phyloP scores from a whole-genome alignment of 2,113 vertebrate species.

The Felis chaus region DNA sequence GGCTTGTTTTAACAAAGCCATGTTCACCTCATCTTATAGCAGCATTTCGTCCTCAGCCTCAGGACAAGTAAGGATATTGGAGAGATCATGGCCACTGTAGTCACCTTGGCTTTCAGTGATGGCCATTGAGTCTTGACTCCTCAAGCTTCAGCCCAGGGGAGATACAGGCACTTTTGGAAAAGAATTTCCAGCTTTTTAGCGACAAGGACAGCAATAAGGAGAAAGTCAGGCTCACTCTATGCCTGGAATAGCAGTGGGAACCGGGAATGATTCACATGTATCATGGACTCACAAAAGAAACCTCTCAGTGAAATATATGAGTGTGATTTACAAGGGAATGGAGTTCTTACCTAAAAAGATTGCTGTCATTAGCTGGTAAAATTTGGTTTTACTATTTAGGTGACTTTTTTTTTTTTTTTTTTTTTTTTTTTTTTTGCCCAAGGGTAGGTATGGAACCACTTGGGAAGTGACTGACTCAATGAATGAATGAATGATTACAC shows the following conservation, averaged over 20 bases:
- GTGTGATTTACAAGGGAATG: background rate
- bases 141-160: background rate
- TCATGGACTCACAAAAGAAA: background rate
- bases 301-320: background rate
- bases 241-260: background rate
- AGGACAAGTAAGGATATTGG: background rate
- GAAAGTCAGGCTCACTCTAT: background rate
- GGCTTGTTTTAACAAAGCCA: background rate
- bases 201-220: background rate
- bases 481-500: background rate
- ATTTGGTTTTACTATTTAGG: background rate
- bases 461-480: background rate
- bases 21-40: background rate
- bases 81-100: background rate
- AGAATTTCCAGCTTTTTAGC: background rate
- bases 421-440: constrained; percentile 46
- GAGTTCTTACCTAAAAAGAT: background rate
- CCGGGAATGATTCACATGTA: background rate
- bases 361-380: background rate
- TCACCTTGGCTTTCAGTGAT: background rate
- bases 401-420: constrained; percentile 53
- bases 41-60: background rate
- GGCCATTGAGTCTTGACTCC: background rate
- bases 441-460: background rate
- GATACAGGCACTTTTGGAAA: background rate